These are phyloP conservation scores for Aspidoscelis tigris DNA, from an alignment of 2,113 vertebrate genomes.

Conservation along the genomic window DNA sequence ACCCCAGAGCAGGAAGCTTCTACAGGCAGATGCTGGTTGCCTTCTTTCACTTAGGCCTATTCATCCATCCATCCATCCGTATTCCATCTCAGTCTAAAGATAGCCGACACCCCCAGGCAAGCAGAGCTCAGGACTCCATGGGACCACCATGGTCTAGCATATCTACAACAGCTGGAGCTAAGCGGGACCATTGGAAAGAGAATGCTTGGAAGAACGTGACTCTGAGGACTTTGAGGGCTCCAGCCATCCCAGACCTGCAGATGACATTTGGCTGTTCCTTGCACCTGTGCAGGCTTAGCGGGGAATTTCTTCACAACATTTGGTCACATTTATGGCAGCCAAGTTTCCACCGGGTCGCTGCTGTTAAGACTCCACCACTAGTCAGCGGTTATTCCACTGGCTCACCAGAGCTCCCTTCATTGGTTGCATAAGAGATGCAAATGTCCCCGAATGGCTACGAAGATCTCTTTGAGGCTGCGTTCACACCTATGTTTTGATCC, in stretches of 20 bases:
- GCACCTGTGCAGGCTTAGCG: conserved; percentile 23
- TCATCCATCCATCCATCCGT: background rate
- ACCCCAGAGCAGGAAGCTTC: background rate
- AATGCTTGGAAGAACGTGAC: background rate
- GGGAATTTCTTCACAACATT: background rate
- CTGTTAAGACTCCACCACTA: background rate
- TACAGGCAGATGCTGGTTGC: background rate
- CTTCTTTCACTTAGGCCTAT: background rate
- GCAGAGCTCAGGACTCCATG: background rate
- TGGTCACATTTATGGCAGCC: background rate
- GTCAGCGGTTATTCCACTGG: conserved; percentile 2
- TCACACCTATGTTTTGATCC: too few relatives aligned
- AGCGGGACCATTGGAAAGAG: background rate
- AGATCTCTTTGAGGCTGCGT: background rate
- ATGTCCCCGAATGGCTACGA: background rate
- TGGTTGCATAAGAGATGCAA: background rate
- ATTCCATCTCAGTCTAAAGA: background rate
- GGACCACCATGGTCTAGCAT: background rate
- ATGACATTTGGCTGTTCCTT: background rate
- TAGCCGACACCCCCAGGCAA: background rate
- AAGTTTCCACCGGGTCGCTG: background rate
- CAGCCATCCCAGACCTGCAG: background rate
- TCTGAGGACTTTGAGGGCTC: background rate
- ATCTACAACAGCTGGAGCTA: background rate
- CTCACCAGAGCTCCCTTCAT: background rate